Percentiles rank a stretch among this genome's conserved stretches.
These are phyloP conservation scores for Spermophilus dauricus DNA, from an alignment of 2,113 vertebrate species.

Conservation along the genomic window DNA sequence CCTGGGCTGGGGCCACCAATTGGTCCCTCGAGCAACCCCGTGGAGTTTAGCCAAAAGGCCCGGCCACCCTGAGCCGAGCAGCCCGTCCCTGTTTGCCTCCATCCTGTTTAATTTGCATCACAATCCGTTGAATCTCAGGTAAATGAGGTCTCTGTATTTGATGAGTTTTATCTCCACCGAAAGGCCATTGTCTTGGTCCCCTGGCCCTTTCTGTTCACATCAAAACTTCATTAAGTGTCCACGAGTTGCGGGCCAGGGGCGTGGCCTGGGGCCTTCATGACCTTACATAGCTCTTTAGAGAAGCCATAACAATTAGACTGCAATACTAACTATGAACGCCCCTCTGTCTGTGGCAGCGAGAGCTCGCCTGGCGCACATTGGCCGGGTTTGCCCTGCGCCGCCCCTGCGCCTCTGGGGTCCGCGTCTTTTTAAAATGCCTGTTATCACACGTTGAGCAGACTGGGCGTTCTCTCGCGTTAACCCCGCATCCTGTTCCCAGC, in stretches of 20 bases:
- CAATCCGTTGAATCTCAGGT: conserved; percentile 90
- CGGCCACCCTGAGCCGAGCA: not conserved
- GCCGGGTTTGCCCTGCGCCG: not conserved
- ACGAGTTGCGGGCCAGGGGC: conserved; percentile 74
- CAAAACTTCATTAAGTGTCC: conserved; percentile 70
- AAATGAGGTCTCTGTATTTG: conserved; percentile 85
- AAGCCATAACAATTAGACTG: conserved; percentile 92
- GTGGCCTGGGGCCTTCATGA: conserved; percentile 82
- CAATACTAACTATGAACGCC: conserved; percentile 88
- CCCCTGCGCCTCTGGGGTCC: not conserved
- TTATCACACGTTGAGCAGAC: conserved; percentile 85
- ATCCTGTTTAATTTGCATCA: conserved; percentile 59
- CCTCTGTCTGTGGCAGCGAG: conserved; percentile 66
- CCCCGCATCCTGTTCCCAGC: conserved; percentile 86
- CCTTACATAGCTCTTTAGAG: conserved; percentile 87
- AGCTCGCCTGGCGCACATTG: not conserved
- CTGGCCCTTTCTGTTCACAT: conserved; percentile 73
- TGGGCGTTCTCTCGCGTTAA: conserved; percentile 88
- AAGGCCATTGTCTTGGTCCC: conserved; percentile 58
- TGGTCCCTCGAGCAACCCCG: too few relatives aligned
- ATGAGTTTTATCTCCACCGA: conserved; percentile 75
- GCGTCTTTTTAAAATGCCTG: conserved; percentile 85
- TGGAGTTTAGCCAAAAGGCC: too few relatives aligned
- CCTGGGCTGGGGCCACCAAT: not conserved
- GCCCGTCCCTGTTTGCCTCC: not conserved